Conservation (phyloP, 35 echinoderm and acorn worm species). For the Hemicentrotus pulcherrimus region DNA sequence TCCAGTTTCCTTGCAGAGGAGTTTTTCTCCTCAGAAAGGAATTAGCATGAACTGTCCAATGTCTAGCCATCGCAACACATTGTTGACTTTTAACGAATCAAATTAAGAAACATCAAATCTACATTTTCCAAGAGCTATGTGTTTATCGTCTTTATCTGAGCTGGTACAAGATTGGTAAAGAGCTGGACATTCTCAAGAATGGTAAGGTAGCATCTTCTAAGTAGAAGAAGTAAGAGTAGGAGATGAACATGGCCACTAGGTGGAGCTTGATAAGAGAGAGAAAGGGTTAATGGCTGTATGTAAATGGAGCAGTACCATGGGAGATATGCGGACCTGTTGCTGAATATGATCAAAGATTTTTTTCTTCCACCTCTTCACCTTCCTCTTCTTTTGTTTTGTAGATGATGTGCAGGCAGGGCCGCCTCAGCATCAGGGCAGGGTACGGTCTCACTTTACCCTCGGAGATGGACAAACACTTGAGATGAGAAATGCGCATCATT, state of each 20-base stretch:
- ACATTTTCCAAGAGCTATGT: not conserved
- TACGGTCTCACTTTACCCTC: not conserved
- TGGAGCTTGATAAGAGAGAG: not conserved
- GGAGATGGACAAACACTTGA: slow-evolving; percentile 41
- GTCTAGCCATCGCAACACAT: not conserved
- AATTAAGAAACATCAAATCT: slow-evolving; percentile 13
- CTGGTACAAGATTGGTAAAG: not conserved
- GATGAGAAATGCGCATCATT: slow-evolving; percentile 25
- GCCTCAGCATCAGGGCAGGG: not conserved
- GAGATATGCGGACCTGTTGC: not conserved
- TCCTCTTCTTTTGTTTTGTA: not conserved
- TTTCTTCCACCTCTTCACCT: not conserved
- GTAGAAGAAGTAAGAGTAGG: not conserved
- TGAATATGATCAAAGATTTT: not conserved
- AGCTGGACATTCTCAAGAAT: not conserved
- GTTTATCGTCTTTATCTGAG: not conserved
- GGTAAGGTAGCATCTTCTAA: not conserved
- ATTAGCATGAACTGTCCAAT: not conserved
- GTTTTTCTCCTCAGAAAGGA: not conserved
- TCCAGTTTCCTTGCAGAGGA: not conserved
- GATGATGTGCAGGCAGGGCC: not conserved
- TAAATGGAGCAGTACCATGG: not conserved
- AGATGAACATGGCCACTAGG: not conserved
- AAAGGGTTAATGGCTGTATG: not conserved
- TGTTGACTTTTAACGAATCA: not conserved